Evolutionary conservation across 2,888 invertebrate species (phyloP).

Genomic region (Drosophila lutescens): DNA sequence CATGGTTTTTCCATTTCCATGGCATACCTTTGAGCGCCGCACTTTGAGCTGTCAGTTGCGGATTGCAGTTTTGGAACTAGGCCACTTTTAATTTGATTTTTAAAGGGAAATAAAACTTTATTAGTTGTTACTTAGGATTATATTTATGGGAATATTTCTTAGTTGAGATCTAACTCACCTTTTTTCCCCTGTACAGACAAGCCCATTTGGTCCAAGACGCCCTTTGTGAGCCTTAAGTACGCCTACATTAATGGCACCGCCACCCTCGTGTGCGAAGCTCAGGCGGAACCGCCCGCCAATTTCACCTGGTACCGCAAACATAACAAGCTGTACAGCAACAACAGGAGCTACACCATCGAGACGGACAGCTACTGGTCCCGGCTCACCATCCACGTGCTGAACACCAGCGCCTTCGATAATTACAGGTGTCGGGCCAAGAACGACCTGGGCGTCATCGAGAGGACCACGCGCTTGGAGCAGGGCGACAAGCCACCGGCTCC

Average conservation of each 20-base stretch:
- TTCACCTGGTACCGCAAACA: conserved; percentile 85
- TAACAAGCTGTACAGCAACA: conserved; percentile 79
- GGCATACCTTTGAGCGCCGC: conserved; percentile 36
- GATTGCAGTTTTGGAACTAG: background rate
- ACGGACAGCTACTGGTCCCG: conserved; percentile 81
- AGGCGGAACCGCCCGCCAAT: conserved; percentile 86
- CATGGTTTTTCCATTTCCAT: conserved; percentile 47
- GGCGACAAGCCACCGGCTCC: conserved; percentile 86
- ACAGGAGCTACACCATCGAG: conserved; percentile 78
- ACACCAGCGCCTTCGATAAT: conserved; percentile 84
- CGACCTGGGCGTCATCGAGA: conserved; percentile 85
- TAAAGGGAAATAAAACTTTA: too few species aligned
- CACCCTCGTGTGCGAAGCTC: conserved; percentile 86
- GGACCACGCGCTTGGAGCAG: conserved; percentile 85
- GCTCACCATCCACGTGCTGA: conserved; percentile 78
- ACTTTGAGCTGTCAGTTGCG: conserved; percentile 6
- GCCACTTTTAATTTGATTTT: background rate
- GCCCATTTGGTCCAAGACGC: conserved; percentile 80
- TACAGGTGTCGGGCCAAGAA: conserved; percentile 86
- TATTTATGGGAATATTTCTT: too few species aligned
- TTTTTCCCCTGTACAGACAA: conserved; percentile 72
- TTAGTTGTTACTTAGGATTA: too few species aligned
- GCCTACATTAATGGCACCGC: conserved; percentile 85
- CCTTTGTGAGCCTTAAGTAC: conserved; percentile 75
- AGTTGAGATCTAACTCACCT: too few species aligned